Evolutionary conservation across 2,888 invertebrate species (phyloP), one percentile per base, ranked within the genome.

Genomic region (Lasioglossum morio): DNA sequence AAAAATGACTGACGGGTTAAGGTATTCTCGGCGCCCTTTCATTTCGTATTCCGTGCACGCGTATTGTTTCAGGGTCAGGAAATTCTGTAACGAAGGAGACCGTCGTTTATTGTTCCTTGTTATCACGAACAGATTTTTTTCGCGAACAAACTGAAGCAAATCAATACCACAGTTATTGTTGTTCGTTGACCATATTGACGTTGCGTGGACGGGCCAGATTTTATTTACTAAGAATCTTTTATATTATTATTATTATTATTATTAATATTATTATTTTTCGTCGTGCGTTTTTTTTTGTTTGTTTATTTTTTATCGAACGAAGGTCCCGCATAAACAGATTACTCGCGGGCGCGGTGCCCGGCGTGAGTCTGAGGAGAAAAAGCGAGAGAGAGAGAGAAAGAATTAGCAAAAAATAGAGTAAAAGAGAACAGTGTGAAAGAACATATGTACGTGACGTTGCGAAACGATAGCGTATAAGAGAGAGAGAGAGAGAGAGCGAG

Each of bases 21-120:
- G 87, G 90, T 91, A 91, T 84, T 79, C 88, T 88, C 87, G 40
- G 88, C 85, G 91, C 90, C 90, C 88, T 86, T 90, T 90, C 91
- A 90, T 91, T 90, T 90, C 90, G 90, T 90, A 90, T 91, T 88
- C 77, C 90, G 74, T 72, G 87, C 85, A 87, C 88, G 86, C 84
- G 81, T 88, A 81, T 83, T 90, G 77, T 87, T 63, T 79, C 81
- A 78, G 40, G 76, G 76, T 84, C 81, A 34, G 69, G 53, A 84
- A 75, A 76, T 87, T 77, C 43, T 27, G 70, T 69, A 81, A 40
- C 69, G 75, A 81, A 79, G 53, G 69, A 70, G 77, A 82, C 40
- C 84, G 77, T 82, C 43, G 37, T 66, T 86, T 86, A 78, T 82
- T 57, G 70, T 70, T 69, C 82, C 80, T 86, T 78, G 63, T 40